Conservation (phyloP, 2,888 invertebrate species). For the Archips crataeganus region DNA sequence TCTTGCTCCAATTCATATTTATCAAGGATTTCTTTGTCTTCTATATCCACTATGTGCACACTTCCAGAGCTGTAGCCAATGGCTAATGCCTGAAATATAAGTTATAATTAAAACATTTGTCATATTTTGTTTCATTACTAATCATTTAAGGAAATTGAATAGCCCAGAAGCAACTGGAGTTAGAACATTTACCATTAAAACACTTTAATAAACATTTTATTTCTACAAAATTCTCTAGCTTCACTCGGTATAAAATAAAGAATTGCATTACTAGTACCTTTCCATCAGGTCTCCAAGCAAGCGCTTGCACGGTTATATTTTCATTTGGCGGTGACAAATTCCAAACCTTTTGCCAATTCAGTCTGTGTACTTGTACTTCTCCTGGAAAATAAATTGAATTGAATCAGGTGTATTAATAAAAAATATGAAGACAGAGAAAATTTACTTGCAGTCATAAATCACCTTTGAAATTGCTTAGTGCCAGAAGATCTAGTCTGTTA, state of each 20-base stretch:
- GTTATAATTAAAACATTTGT: neutral
- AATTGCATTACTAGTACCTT: constrained; percentile 84
- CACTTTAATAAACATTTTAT: too few species aligned
- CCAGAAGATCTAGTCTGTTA: constrained; percentile 96
- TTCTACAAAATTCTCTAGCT: too few species aligned
- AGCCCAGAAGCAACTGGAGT: too few species aligned
- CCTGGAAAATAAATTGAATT: constrained; percentile 81
- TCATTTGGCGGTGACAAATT: constrained; percentile 91
- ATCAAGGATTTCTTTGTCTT: constrained; percentile 93
- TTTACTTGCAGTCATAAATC: constrained; percentile 41
- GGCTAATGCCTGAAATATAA: constrained; percentile 86
- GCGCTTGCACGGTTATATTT: constrained; percentile 89
- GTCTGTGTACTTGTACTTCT: constrained; percentile 94
- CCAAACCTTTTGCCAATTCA: constrained; percentile 98
- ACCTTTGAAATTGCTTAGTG: constrained; percentile 95
- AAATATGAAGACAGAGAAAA: neutral
- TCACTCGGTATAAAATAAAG: too few species aligned
- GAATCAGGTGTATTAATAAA: neutral
- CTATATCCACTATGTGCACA: constrained; percentile 92
- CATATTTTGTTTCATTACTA: neutral
- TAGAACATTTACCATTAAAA: too few species aligned
- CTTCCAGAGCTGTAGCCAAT: constrained; percentile 90
- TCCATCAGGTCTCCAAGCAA: constrained; percentile 98
- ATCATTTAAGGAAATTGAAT: neutral
- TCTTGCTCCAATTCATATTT: constrained; percentile 80